Conservation (phyloP, 2,888 invertebrate genomes). For the Hypomecis atomaria region DNA sequence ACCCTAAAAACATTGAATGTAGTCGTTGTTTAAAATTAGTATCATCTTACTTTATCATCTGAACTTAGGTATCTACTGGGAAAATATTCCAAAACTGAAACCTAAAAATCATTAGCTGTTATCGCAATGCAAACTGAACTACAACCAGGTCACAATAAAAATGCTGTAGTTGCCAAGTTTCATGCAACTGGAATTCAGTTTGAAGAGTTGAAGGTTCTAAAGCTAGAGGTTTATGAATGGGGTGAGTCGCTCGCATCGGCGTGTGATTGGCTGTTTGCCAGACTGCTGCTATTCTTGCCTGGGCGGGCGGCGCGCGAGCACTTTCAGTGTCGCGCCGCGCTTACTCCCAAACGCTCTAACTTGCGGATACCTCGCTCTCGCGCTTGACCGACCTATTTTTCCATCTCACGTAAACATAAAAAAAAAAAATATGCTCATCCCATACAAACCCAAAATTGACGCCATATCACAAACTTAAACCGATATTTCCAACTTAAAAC, state of each 20-base stretch:
- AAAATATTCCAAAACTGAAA: not conserved
- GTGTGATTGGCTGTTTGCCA: constrained; percentile 73
- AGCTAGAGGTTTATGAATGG: constrained; percentile 70
- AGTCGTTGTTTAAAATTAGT: no score
- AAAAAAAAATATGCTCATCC: not conserved
- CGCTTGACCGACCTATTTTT: constrained; percentile 21
- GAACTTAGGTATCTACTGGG: not conserved
- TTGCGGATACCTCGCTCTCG: constrained; percentile 33
- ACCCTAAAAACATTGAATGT: no score
- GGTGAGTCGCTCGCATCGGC: constrained; percentile 54
- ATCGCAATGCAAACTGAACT: constrained; percentile 2
- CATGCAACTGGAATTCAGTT: constrained; percentile 23
- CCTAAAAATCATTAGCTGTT: not conserved
- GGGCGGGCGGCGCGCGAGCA: constrained; percentile 73
- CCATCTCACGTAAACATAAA: constrained; percentile 2
- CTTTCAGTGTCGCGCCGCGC: constrained; percentile 71
- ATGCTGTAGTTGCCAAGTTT: constrained; percentile 15
- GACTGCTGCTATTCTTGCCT: constrained; percentile 69
- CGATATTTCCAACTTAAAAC: not conserved
- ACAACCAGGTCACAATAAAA: constrained; percentile 7
- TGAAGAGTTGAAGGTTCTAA: constrained; percentile 28
- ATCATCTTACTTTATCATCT: not conserved
- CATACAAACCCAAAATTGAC: constrained; percentile 1
- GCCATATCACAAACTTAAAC: constrained; percentile 8
- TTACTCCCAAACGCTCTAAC: constrained; percentile 43